phyloP scores from a whole-genome alignment of 1,140 invertebrate genomes.

The Drosophila simulans region DNA sequence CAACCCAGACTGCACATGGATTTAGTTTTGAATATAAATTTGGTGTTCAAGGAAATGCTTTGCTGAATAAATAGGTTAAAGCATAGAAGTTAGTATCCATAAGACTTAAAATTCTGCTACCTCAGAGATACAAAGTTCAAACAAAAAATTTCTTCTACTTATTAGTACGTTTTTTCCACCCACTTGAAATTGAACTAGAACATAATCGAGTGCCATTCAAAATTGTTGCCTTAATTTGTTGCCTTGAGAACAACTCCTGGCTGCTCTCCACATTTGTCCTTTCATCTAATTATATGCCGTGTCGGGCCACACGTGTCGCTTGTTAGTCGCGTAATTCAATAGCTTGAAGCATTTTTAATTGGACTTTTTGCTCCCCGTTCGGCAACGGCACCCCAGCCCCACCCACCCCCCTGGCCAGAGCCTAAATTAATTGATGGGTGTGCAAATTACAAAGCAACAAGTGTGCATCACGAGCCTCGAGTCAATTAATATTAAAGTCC shows the following conservation, averaged over 20 bases:
- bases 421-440: conserved; percentile 65
- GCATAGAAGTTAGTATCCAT: not conserved
- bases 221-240: conserved; percentile 32
- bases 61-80: not conserved
- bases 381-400: not conserved
- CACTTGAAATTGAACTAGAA: not conserved
- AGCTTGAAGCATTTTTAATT: conserved; percentile 51
- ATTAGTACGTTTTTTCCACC: not conserved
- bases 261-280: conserved; percentile 16
- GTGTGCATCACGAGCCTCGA: conserved; percentile 31
- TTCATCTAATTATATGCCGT: conserved; percentile 47
- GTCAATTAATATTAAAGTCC: conserved; percentile 60
- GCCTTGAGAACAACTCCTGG: conserved; percentile 11
- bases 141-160: not conserved
- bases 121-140: not conserved
- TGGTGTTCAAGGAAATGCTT: not conserved
- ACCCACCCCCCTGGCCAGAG: not conserved
- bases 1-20: conserved; percentile 6
- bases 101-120: not conserved
- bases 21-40: conserved; percentile 33
- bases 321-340: conserved; percentile 58
- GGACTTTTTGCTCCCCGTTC: conserved; percentile 38
- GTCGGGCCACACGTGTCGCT: conserved; percentile 48
- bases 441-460: conserved; percentile 49
- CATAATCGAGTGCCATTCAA: conserved; percentile 10